Base-by-base conservation (phyloP, 1,140 invertebrate species). In the Hydropsyche tenuis region DNA sequence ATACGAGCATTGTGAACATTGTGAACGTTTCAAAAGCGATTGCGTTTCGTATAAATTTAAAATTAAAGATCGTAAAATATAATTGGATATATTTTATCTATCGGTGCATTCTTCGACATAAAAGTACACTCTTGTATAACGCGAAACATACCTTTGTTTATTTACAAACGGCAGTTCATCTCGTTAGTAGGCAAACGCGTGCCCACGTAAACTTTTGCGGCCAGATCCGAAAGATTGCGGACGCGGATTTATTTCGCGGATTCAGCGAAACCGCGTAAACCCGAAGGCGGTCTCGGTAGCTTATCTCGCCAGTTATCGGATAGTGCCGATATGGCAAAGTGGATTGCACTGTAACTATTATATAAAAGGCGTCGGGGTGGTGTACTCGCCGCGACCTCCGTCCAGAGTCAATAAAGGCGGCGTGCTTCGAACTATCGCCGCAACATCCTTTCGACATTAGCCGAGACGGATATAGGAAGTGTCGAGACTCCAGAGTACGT, bases 401-500 rank as follows among this genome's bases (percentile, higher is more conserved):
- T n/a, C n/a, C 42, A 60, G 71, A 5, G 5, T 43, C 12, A 6
- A 43, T 48, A 48, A 14, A 4, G 42, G 63, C 23, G 22, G 68
- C 12, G 56, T 7, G 65, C 51, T 18, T 70, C 23, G 65, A 68
- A 68, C 65, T 68, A 68, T 68, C 65, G 65, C 30, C 3, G 30
- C 18, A 60, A 75, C 74, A 75, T 30, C 23, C 74, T 75, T 75
- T 75, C 70, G 46, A 56, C 71, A 73, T 75, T 75, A 75, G 71
- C 56, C n/a, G n/a, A n/a, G n/a, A n/a, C n/a, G 56, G 56, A 60
- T 22, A 25, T 60, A 60, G 56, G 56, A 60, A 60, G 23, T 25
- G 56, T 27, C 23, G 20, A 16, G 56, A 60, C 25, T 60, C 20
- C 23, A 14, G 20, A 20, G 22, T 25, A 53, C 51, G 11, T 56